phyloP scores from a whole-genome alignment of 2,888 invertebrate genomes.

The Elmis aenea region DNA sequence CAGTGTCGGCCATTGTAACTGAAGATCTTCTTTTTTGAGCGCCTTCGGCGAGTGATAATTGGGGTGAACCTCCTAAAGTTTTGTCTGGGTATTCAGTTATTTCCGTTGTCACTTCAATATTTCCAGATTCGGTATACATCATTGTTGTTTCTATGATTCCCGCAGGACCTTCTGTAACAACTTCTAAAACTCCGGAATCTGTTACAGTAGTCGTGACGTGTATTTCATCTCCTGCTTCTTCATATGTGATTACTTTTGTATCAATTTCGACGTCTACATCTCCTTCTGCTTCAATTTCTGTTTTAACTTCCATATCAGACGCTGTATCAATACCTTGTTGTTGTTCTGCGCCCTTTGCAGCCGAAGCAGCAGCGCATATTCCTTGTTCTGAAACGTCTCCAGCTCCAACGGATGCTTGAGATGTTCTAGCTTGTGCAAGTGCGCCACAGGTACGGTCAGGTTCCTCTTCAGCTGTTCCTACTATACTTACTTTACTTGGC shows the following conservation, averaged over 20 bases:
- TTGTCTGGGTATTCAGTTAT: constrained; percentile 23
- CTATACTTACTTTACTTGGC: background rate
- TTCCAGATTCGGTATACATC: constrained; percentile 38
- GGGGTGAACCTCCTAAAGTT: background rate
- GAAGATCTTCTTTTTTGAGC: background rate
- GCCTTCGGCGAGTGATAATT: background rate
- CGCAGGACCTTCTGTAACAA: constrained; percentile 42
- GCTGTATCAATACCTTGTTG: too few species aligned
- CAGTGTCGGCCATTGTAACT: background rate
- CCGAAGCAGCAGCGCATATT: background rate
- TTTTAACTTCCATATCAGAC: constrained; percentile 5
- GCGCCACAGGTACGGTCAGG: too few species aligned
- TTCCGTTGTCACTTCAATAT: constrained; percentile 39
- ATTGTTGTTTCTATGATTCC: constrained; percentile 41
- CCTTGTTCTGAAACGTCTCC: background rate
- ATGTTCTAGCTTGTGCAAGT: background rate
- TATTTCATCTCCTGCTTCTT: constrained; percentile 23
- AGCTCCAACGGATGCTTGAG: background rate
- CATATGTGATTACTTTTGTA: constrained; percentile 20
- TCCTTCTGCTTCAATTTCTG: constrained; percentile 24
- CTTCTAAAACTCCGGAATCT: constrained; percentile 39
- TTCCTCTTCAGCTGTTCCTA: background rate
- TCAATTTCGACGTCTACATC: constrained; percentile 29
- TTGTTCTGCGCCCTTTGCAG: constrained; percentile 1
- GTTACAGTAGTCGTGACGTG: constrained; percentile 40